These are phyloP conservation scores for Dipus sagitta DNA, from an alignment of 2,797 vertebrate genomes.

Conservation along the genomic window DNA sequence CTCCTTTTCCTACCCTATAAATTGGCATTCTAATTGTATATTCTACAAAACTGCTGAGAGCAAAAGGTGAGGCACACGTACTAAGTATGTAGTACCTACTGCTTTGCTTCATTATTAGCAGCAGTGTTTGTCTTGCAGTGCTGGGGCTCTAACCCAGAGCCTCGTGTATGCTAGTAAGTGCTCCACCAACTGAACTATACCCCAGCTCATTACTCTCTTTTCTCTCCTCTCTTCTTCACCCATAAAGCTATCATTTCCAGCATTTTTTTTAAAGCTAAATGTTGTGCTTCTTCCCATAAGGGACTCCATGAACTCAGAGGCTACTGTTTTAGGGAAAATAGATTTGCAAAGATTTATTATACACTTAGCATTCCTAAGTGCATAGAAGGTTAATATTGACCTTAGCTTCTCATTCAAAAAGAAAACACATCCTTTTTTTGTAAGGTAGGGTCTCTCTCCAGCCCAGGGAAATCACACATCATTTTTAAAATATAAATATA, in stretches of 20 bases:
- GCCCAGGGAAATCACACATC: too few species aligned
- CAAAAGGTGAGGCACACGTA: neutral
- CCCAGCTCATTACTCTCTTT: neutral
- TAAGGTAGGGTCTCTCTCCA: too few species aligned
- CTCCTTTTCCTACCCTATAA: neutral
- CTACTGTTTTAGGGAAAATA: neutral
- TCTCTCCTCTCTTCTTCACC: neutral
- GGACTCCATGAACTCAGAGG: neutral
- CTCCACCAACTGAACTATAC: too few species aligned
- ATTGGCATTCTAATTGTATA: neutral
- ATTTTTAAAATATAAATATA: too few species aligned
- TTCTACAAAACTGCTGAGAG: neutral
- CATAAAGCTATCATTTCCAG: neutral
- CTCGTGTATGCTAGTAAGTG: too few species aligned
- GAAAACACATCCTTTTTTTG: neutral
- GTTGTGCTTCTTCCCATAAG: neutral
- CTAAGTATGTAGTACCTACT: neutral
- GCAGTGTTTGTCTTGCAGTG: too few species aligned
- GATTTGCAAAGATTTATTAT: constrained; percentile 12
- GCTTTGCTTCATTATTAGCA: neutral
- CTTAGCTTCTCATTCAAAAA: neutral
- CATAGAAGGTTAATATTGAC: constrained; percentile 28
- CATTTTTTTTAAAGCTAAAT: neutral
- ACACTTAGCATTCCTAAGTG: constrained; percentile 13
- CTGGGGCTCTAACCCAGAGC: too few species aligned